A percentile compares a stretch with the other conserved stretches of the same genome.
Conservation (phyloP, 2,113 vertebrate species). For the Triplophysa rosa region DNA sequence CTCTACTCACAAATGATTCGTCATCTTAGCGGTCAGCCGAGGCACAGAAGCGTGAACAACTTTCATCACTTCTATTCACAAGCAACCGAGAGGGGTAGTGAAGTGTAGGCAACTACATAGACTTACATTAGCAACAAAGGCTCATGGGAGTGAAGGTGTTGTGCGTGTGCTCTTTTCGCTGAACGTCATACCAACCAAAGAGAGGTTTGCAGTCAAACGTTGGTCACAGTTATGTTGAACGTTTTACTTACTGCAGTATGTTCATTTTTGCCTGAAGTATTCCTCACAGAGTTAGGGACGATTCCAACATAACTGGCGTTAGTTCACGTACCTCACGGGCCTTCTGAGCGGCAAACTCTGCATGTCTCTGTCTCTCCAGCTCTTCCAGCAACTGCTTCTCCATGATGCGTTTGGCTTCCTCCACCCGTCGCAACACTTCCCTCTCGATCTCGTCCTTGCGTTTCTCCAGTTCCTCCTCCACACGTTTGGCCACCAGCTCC, state of each 20-base stretch:
- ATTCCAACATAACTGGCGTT: too few species aligned
- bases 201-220: too few species aligned
- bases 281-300: too few species aligned
- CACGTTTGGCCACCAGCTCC: conserved; percentile 94
- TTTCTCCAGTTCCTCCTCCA: conserved; percentile 97
- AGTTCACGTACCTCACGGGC: conserved; percentile 89
- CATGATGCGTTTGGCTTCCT: conserved; percentile 99
- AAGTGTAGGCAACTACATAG: conserved; percentile 4
- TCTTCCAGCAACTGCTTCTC: conserved; percentile 99
- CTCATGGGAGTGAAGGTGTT: not conserved
- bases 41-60: conserved; percentile 26
- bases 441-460: conserved; percentile 96
- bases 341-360: conserved; percentile 94
- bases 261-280: too few species aligned
- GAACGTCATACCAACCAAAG: too few species aligned
- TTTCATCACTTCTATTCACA: conserved; percentile 27
- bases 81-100: conserved; percentile 17
- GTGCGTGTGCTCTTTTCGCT: not conserved
- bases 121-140: not conserved
- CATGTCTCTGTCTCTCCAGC: conserved; percentile 96
- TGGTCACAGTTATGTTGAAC: too few species aligned
- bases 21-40: conserved; percentile 32
- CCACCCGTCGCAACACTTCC: conserved; percentile 95
- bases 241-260: too few species aligned
- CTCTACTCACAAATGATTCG: conserved; percentile 35